Evolutionary conservation across 2,888 invertebrate species (phyloP), one percentile per base, ranked within the genome.

Genomic region (Chaitophorus viminalis): DNA sequence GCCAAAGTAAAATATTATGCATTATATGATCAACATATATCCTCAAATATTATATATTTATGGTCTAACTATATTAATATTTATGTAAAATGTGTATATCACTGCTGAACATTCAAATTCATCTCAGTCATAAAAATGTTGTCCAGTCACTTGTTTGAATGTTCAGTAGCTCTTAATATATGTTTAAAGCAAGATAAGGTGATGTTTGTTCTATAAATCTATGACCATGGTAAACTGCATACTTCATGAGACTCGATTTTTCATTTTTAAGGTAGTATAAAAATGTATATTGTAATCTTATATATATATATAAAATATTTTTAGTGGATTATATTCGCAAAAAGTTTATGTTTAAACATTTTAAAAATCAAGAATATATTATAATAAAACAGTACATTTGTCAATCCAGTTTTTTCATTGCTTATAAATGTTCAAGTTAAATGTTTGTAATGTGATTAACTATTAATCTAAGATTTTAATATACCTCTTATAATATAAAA

Each of bases 21-120:
- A 68, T 29, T 68, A 29, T 0, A 25, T 60, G 21, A 25, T 60
- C 21, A 25, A 60, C 60, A 68, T 68, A 6, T 68, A 29, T 60
- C 11, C 29, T 68, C 29, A 68, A 68, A n/a, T 29, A 9, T 68
- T 29, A 3, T 68, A 11, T 68, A 68, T 68, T 25, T n/a, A 29
- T n/a, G 29, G 68, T 29, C 68, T 68, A 29, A 68, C 68, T 29
- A 68, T 68, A 68, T 68, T n/a, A 68, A 68, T 68, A 68, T 68
- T 68, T 29, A 68, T 68, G 29, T 29, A 11, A 11, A 68, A 68
- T 29, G n/a, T 68, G 25, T 68, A 68, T 68, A 68, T 68, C 29
- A 8, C n/a, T 68, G 25, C 68, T 11, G 3, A n/a, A n/a, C 25
- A 25, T 60, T 46, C 46, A 46, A 3, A 68, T 68, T 68, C 29